A percentile compares a stretch with the other conserved stretches of the same genome.
Evolutionary conservation across 2,888 invertebrate genomes (phyloP).

Genomic region (Chaitophorus viminalis): DNA sequence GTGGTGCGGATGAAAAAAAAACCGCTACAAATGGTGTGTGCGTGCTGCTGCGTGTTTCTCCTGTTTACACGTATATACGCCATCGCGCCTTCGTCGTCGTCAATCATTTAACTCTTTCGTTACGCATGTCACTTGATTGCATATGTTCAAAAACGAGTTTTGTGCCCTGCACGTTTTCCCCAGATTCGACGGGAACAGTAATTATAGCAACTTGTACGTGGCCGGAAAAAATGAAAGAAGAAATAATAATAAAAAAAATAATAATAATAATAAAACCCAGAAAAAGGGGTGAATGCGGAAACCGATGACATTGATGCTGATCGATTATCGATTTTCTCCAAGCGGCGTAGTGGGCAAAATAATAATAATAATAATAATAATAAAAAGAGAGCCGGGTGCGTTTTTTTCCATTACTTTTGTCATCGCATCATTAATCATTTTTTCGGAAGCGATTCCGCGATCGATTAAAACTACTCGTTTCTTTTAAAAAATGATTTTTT

Average conservation of each 20-base stretch:
- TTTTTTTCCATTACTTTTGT: conserved; percentile 51
- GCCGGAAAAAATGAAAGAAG: conserved; percentile 9
- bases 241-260: background rate
- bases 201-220: conserved; percentile 37
- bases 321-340: conserved; percentile 61
- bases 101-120: conserved; percentile 62
- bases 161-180: background rate
- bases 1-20: conserved; percentile 36
- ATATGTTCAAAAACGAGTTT: conserved; percentile 50
- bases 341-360: background rate
- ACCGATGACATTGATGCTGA: conserved; percentile 61
- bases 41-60: background rate
- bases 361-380: background rate
- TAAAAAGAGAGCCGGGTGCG: conserved; percentile 41
- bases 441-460: conserved; percentile 60
- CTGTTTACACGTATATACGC: background rate
- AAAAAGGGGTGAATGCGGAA: conserved; percentile 60
- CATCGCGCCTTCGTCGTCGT: conserved; percentile 40
- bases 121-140: conserved; percentile 57
- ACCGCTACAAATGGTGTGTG: background rate
- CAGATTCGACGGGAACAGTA: conserved; percentile 11
- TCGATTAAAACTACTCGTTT: conserved; percentile 61
- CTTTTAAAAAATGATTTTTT: conserved; percentile 57
- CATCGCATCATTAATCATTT: conserved; percentile 60
- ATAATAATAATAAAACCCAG: background rate